Evolutionary conservation across 2,797 vertebrate genomes (phyloP), one percentile per base, ranked within the genome.

Genomic region (Nannoperca australis): DNA sequence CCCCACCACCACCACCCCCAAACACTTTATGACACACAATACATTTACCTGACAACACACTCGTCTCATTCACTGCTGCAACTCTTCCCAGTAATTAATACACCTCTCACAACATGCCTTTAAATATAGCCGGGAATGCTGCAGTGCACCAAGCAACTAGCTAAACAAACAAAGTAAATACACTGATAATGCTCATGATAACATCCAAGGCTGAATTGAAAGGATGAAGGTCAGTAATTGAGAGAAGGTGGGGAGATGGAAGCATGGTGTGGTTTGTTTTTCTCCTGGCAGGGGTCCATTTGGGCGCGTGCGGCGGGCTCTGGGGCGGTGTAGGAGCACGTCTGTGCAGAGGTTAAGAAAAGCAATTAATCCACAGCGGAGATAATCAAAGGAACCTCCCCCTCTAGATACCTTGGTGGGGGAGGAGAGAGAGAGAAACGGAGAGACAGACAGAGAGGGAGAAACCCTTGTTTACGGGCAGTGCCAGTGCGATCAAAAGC

Each of bases 381-480:
- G 91, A 93, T 93, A 94, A 95, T 94, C 93, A 94, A 94, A 95
- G 88, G 92, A 87, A 92, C 89, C 89, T 86, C 90, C 90, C 89
- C 91, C 91, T 90, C 87, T 86, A 92, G 85, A 92, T 89, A 89
- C 86, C 84, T 88, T 81, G 82, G 88, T 72, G 78, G 82, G 78
- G 81, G 81, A 55, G 80, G 64, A 47, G 56, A 54, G 55, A 53
- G 51, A 58, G 73, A 76, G 84, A 71, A 69, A 76, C 0, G 7
- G 63, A 80, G 79, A 86, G 84, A 81, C 79, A 85, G 79, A 80
- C 78, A 83, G 86, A 77, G 82, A 66, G 68, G 70, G 82, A 84
- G 84, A 88, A 88, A 91, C 88, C 86, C 88, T 91, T 94, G 91
- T 93, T 93, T 92, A 93, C 88, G 92, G 89, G 79, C 76, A 50